phyloP scores from a whole-genome alignment of 2,888 invertebrate genomes.

The Autographa pulchrina region DNA sequence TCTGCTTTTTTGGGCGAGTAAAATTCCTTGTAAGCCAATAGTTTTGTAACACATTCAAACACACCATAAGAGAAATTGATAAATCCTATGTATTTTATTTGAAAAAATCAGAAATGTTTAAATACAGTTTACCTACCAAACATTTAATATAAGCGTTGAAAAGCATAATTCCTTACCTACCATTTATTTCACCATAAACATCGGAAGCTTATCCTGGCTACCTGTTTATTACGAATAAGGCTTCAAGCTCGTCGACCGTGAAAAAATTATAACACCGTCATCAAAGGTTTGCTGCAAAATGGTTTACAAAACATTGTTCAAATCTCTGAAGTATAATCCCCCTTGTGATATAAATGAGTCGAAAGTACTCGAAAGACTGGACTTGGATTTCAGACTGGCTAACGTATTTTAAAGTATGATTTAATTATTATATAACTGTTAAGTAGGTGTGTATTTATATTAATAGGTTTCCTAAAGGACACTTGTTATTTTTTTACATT shows the following conservation, averaged over 20 bases:
- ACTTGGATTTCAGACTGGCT: neutral
- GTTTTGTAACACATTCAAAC: no score
- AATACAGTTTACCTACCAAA: no score
- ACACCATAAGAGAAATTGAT: no score
- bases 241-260: conserved; percentile 11
- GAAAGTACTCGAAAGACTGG: neutral
- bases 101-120: no score
- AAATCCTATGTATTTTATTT: no score
- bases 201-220: neutral
- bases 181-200: conserved; percentile 14
- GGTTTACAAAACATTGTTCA: conserved; percentile 18
- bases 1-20: no score
- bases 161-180: neutral
- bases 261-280: conserved; percentile 45
- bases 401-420: neutral
- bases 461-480: no score
- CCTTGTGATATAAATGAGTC: conserved; percentile 1
- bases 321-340: conserved; percentile 8
- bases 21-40: no score
- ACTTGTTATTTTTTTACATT: no score
- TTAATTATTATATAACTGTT: neutral
- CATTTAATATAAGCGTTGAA: neutral
- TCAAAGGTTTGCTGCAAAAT: conserved; percentile 29
- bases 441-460: neutral
- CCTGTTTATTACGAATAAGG: conserved; percentile 14